Conservation (phyloP, 2,113 vertebrate species). For the Otus sunia region DNA sequence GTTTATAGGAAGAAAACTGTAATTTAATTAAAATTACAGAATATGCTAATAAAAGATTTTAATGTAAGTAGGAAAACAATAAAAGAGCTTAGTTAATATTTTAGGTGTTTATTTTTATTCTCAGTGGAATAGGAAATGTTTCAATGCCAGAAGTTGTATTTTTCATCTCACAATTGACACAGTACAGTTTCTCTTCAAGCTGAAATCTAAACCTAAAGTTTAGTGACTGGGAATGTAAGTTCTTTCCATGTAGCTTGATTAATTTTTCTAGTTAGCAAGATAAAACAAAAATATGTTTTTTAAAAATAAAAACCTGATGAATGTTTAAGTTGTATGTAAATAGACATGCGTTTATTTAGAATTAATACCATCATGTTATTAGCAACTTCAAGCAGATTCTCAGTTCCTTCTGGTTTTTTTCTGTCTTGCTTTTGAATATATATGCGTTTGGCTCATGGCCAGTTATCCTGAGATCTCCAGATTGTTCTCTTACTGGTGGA, state of each 20-base stretch:
- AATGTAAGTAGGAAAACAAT: neutral
- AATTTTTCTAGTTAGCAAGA: neutral
- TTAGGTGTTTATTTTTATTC: neutral
- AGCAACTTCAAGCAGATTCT: neutral
- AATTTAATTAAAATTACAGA: neutral
- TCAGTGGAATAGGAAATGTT: neutral
- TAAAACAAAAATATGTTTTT: neutral
- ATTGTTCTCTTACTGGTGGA: slow-evolving; percentile 73
- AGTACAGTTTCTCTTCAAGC: neutral
- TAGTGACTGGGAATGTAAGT: neutral
- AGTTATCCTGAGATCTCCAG: slow-evolving; percentile 76
- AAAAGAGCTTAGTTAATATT: neutral
- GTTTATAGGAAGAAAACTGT: neutral
- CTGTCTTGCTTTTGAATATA: neutral
- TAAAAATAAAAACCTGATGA: neutral
- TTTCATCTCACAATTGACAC: neutral
- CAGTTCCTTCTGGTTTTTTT: neutral
- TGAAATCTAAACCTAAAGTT: neutral
- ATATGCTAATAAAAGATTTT: neutral
- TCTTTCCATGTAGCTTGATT: neutral
- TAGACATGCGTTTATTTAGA: neutral
- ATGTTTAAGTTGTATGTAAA: neutral
- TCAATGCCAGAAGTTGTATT: neutral
- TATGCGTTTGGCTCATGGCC: slow-evolving; percentile 57
- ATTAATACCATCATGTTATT: neutral